Evolutionary conservation across 2,888 invertebrate species (phyloP).

Genomic region (Pheosia tremula): DNA sequence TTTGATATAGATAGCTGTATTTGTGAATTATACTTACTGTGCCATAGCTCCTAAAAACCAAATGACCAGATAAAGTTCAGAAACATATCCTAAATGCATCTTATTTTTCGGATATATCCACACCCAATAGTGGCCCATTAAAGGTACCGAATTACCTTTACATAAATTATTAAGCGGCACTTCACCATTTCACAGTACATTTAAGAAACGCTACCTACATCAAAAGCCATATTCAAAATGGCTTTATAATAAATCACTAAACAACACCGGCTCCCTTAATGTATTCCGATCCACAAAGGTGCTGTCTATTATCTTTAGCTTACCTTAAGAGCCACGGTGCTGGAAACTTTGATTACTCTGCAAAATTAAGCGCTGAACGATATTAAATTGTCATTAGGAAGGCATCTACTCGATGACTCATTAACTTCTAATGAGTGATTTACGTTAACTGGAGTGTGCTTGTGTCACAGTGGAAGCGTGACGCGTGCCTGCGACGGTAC

Average conservation of each 20-base stretch:
- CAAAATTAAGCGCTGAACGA: slow-evolving; percentile 70
- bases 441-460: slow-evolving; percentile 68
- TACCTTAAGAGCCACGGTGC: slow-evolving; percentile 57
- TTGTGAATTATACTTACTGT: no score
- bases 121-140: slow-evolving; percentile 1
- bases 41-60: no score
- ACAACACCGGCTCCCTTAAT: slow-evolving; percentile 62
- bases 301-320: slow-evolving; percentile 66
- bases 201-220: slow-evolving; percentile 38
- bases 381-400: slow-evolving; percentile 77
- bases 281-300: slow-evolving; percentile 64
- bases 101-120: background rate
- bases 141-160: slow-evolving; percentile 1
- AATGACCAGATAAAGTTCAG: background rate
- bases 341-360: slow-evolving; percentile 74
- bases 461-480: slow-evolving; percentile 59
- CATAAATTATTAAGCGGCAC: slow-evolving; percentile 15
- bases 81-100: background rate
- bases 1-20: no score
- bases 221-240: slow-evolving; percentile 45
- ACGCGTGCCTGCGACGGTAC: slow-evolving; percentile 51
- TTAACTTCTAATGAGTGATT: slow-evolving; percentile 75
- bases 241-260: slow-evolving; percentile 61
- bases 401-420: slow-evolving; percentile 64
- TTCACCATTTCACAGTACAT: slow-evolving; percentile 13